Evolutionary conservation across 2,797 vertebrate species (phyloP).

Genomic region (Halcyon smyrnensis): DNA sequence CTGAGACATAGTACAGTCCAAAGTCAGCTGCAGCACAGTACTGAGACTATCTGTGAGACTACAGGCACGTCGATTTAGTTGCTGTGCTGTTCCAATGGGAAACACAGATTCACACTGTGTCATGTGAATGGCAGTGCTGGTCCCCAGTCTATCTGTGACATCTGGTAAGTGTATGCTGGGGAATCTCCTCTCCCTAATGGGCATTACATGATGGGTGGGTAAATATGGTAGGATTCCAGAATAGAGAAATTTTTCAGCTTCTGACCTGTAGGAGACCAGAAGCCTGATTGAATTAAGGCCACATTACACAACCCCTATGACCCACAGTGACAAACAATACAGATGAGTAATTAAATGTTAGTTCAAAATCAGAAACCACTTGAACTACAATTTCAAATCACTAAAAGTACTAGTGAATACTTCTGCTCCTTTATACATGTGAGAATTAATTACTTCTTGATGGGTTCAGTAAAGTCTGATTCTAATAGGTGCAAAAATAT

Average conservation of each 20-base stretch:
- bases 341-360: background rate
- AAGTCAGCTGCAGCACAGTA: background rate
- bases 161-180: background rate
- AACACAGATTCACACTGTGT: conserved; percentile 54
- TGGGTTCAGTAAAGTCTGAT: conserved; percentile 44
- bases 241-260: background rate
- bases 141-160: background rate
- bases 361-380: background rate
- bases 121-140: background rate
- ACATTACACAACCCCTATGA: background rate
- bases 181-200: conserved; percentile 40
- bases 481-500: conserved; percentile 63
- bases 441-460: conserved; percentile 57
- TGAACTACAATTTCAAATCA: background rate
- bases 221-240: background rate
- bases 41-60: conserved; percentile 28
- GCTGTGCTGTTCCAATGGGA: conserved; percentile 12
- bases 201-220: background rate
- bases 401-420: background rate
- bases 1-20: background rate
- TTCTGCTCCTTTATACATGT: background rate
- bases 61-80: conserved; percentile 27
- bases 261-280: background rate
- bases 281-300: background rate
- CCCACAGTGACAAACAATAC: background rate